Evolutionary conservation across 1,140 invertebrate species (phyloP).

Genomic region (Coptotermes formosanus): DNA sequence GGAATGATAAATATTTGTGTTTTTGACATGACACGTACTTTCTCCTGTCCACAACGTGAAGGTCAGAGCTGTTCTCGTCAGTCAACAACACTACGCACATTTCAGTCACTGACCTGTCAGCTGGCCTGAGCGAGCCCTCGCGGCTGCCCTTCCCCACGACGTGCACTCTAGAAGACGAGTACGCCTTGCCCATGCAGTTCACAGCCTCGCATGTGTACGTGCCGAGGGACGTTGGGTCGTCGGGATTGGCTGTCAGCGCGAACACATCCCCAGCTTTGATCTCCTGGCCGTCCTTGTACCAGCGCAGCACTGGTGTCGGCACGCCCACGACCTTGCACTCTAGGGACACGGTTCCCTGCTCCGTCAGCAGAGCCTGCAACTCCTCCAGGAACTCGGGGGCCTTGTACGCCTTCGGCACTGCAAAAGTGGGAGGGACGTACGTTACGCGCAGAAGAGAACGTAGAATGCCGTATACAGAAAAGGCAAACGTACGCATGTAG

Average conservation of each 20-base stretch:
- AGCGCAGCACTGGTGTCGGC: constrained; percentile 73
- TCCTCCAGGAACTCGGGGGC: constrained; percentile 81
- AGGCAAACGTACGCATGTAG: too few species aligned
- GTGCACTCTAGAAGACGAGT: constrained; percentile 81
- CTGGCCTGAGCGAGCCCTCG: constrained; percentile 61
- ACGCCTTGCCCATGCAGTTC: constrained; percentile 89
- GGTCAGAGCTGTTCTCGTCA: too few species aligned
- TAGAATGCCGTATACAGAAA: too few species aligned
- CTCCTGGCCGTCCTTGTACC: constrained; percentile 83
- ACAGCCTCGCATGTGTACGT: constrained; percentile 91
- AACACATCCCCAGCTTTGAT: constrained; percentile 87
- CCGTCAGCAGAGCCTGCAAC: constrained; percentile 74
- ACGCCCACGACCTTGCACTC: constrained; percentile 88
- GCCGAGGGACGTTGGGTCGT: constrained; percentile 81
- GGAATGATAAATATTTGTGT: too few species aligned
- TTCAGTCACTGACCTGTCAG: constrained; percentile 47
- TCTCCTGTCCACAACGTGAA: too few species aligned
- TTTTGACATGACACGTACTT: too few species aligned
- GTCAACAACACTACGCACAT: neutral
- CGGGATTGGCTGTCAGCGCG: constrained; percentile 74
- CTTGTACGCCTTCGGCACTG: constrained; percentile 85
- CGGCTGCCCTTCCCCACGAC: constrained; percentile 68
- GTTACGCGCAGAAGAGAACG: too few species aligned
- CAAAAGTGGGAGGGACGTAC: constrained; percentile 38
- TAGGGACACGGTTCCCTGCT: constrained; percentile 82